Evolutionary conservation across 2,888 invertebrate species (phyloP).

Genomic region (Pandemis cinnamomeana): DNA sequence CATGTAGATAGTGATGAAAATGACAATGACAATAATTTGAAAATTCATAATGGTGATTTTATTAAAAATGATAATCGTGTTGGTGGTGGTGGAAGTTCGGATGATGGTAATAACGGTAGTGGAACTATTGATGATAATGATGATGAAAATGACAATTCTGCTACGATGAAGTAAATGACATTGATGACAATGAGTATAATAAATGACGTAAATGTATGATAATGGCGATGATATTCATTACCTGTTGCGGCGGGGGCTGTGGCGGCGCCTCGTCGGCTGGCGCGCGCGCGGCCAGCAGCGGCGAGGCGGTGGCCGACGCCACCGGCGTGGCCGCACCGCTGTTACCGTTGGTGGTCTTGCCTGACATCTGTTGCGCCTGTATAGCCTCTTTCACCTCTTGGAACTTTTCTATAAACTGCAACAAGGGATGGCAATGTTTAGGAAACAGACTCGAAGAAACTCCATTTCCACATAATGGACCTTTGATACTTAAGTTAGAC

Average conservation of each 20-base stretch:
- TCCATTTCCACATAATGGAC: too few relatives aligned
- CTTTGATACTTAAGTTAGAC: too few relatives aligned
- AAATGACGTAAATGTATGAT: too few relatives aligned
- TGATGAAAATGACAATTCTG: not conserved
- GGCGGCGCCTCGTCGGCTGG: slow-evolving; percentile 71
- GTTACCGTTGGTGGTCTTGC: slow-evolving; percentile 71
- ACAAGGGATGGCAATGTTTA: slow-evolving; percentile 25
- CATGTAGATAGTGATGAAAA: not conserved
- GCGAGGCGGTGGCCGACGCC: slow-evolving; percentile 94
- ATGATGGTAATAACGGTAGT: not conserved
- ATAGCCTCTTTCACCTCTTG: slow-evolving; percentile 99
- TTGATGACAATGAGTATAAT: too few relatives aligned
- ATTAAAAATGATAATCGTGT: not conserved
- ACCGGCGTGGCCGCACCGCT: slow-evolving; percentile 92
- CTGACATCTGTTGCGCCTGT: slow-evolving; percentile 78
- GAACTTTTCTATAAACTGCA: slow-evolving; percentile 98
- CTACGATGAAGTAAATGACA: not conserved
- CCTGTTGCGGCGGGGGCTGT: slow-evolving; percentile 1
- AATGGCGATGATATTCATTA: not conserved
- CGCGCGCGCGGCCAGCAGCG: slow-evolving; percentile 86
- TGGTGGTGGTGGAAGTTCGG: not conserved
- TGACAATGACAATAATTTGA: not conserved
- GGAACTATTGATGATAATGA: not conserved
- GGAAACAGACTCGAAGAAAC: too few relatives aligned
- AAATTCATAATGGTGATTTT: too few relatives aligned